Percentiles rank a stretch among this genome's conserved stretches.
phyloP scores from a whole-genome alignment of 1,140 invertebrate genomes.

The Nasonia giraulti region DNA sequence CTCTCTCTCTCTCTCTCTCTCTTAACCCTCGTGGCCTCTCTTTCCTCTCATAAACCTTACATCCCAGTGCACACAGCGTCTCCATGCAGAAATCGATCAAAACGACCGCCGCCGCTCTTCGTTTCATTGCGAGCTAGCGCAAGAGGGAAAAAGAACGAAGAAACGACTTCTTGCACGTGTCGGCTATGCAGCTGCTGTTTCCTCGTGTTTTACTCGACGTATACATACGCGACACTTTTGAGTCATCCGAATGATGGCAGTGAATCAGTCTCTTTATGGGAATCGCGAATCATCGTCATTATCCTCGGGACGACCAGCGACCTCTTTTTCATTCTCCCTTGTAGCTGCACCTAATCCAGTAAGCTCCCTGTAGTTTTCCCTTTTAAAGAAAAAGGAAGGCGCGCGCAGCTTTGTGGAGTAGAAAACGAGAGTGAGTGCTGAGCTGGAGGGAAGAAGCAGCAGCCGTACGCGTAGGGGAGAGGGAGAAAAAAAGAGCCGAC shows the following conservation, averaged over 20 bases:
- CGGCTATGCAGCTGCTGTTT: not conserved
- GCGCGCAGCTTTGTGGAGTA: not conserved
- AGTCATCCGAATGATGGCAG: not conserved
- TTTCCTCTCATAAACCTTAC: not conserved
- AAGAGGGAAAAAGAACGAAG: slow-evolving; percentile 7
- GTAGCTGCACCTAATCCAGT: not conserved
- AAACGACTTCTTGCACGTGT: slow-evolving; percentile 44
- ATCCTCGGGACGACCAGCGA: not conserved
- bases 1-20: too few species aligned
- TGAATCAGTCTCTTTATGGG: not conserved
- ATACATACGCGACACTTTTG: not conserved
- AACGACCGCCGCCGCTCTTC: slow-evolving; percentile 33
- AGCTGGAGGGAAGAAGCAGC: not conserved
- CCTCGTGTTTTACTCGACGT: not conserved
- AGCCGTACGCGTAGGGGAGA: too few species aligned
- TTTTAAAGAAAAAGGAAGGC: not conserved
- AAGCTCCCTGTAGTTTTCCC: not conserved
- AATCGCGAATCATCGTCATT: not conserved
- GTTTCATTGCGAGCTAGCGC: slow-evolving; percentile 8
- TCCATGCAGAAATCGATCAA: slow-evolving; percentile 33
- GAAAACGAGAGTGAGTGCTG: not conserved
- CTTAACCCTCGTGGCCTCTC: not conserved
- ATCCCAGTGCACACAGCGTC: not conserved
- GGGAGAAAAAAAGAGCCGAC: not conserved
- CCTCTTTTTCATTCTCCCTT: not conserved